Evolutionary conservation across 2,113 vertebrate genomes (phyloP), one percentile per base, ranked within the genome.

Genomic region (Donacobius atricapilla): DNA sequence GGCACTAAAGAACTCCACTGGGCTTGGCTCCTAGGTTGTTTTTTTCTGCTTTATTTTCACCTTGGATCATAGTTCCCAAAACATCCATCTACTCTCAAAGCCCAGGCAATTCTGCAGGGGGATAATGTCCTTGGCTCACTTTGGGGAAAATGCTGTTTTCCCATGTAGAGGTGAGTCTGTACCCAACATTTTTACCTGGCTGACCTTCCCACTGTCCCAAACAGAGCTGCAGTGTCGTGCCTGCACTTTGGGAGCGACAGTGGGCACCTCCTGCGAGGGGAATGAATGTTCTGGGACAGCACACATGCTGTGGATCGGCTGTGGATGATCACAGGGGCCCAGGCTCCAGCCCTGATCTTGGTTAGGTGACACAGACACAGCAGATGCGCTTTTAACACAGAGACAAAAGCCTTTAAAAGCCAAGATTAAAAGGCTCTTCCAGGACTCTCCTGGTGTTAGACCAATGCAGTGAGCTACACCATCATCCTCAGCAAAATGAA

Each of bases 1-100:
- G 44, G 56, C 73, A 51, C n/a, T 48, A 31, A 91, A 69, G 60
- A 91, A 40, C 37, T 85, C 64, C 2, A 0, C 60, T 68, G 89
- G 76, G 27, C 48, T 89, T 84, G 81, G 83, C 69, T 87, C n/a
- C 72, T 27, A n/a, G 13, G 30, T 15, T 78, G 73, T 7, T 92
- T 93, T 84, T 69, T 53, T 75, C 61, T 77, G 45, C 13, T 93
- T 93, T 45, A 48, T 82, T 92, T 91, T 90, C 44, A 10, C 54
- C 33, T 86, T 94, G 90, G 85, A 47, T 94, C 48, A 18, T 2
- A 33, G 42, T 27, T 86, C 71, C 45, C 63, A 69, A 86, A 93
- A 77, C 50, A 83, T 57, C 53, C 79, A 72, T 42, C 54, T n/a
- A 30, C 70, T 56, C 21, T 35, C 20, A 64, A 24, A 69, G 65